Base-by-base conservation (phyloP, 2,113 vertebrate genomes). In the Dipodomys spectabilis region DNA sequence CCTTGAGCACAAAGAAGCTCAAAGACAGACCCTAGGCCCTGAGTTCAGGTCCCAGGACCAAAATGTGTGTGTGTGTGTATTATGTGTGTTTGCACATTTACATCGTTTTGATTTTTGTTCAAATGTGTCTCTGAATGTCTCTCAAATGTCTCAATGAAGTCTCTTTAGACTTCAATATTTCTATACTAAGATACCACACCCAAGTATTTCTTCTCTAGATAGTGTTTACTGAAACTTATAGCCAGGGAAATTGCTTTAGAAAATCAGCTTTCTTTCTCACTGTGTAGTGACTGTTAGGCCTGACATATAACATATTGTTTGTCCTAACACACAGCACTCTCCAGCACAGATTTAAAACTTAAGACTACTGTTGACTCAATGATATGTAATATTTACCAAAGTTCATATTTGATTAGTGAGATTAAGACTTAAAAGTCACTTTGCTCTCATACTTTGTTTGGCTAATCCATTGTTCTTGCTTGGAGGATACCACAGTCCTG, bases 251-350 rank as follows among this genome's bases (percentile, higher is more conserved):
- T 74, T 78, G 53, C 25, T 92, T 57, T 75, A 77, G 67, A 82
- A 94, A 86, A 53, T 93, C 71, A n/a, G 82, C 35, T 79, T 81
- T 12, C 86, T 95, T 92, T 62, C 16, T 84, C 71, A 77, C n/a
- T 84, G 16, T 32, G 49, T 49, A 11, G 8, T 49, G 49, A 49
- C 12, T 49, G 15, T 68, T 86, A 23, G 73, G 35, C 23, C 72
- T 81, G 60, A 77, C 49, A 49, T 49, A 49, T 12, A 49, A 10
- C 49, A 32, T 84, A 13, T 78, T 28, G 30, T 88, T 93, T 75
- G 32, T 49, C 45, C 11, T 3, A 74, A 30, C 23, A 49, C 22
- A 69, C 13, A 65, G 18, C 30, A 89, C 30, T 89, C 25, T 13
- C n/a, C 60, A 80, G 28, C 32, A 73, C 22, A 82, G 57, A 30